phyloP scores from a whole-genome alignment of 2,888 invertebrate species.

The Ischnura elegans region DNA sequence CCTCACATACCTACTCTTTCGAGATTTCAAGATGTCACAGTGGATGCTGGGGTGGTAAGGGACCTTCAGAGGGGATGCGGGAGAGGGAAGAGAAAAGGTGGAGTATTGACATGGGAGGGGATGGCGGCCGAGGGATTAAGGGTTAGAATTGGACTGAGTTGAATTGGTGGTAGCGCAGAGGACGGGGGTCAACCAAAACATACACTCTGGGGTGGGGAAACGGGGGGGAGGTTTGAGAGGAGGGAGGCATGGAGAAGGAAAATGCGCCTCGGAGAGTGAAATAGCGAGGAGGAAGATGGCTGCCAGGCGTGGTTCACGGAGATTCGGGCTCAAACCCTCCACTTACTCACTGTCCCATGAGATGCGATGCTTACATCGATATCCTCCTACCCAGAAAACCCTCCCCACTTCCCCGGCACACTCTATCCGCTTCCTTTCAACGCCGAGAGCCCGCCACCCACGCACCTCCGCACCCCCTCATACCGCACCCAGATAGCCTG shows the following conservation, averaged over 20 bases:
- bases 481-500: background rate
- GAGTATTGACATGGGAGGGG: background rate
- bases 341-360: constrained; percentile 62
- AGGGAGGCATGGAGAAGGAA: background rate
- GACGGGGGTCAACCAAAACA: background rate
- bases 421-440: background rate
- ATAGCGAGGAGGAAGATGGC: background rate
- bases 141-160: background rate
- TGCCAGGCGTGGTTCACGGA: background rate
- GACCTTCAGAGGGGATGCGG: background rate
- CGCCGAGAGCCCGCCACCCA: background rate
- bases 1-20: background rate
- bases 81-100: background rate
- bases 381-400: background rate
- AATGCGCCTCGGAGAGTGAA: background rate
- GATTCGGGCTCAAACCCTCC: constrained; percentile 40
- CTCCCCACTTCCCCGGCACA: background rate
- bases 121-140: background rate
- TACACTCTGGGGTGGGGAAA: background rate
- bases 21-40: background rate
- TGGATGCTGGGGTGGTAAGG: background rate
- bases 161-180: background rate
- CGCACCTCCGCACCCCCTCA: background rate
- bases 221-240: background rate
- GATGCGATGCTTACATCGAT: constrained; percentile 51